These are phyloP conservation scores for Protomyctophum bolini DNA, from an alignment of 2,113 vertebrate genomes.

Conservation along the genomic window DNA sequence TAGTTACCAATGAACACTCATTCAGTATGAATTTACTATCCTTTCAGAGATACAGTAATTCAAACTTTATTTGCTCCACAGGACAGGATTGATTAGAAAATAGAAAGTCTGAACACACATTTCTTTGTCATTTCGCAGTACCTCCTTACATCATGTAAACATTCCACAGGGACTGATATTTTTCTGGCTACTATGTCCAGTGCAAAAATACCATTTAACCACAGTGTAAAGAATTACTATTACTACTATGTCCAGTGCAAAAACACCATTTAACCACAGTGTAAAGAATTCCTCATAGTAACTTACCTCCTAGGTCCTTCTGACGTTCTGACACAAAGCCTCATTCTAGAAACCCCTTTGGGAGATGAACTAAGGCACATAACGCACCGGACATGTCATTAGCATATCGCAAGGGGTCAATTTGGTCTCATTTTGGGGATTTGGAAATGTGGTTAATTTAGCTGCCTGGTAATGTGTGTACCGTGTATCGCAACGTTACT, in stretches of 20 bases:
- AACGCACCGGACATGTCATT: constrained; percentile 27
- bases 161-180: not conserved
- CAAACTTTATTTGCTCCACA: not conserved
- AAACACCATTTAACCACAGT: constrained; percentile 15
- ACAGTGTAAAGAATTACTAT: constrained; percentile 7
- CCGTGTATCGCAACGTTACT: constrained; percentile 10
- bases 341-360: constrained; percentile 24
- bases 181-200: not conserved
- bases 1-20: not conserved
- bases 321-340: constrained; percentile 31
- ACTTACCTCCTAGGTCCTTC: constrained; percentile 61
- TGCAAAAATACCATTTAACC: constrained; percentile 15
- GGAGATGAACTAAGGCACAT: constrained; percentile 56
- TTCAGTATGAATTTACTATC: not conserved
- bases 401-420: not conserved
- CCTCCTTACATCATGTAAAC: not conserved
- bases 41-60: not conserved
- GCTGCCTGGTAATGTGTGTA: constrained; percentile 16
- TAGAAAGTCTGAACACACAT: not conserved
- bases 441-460: constrained; percentile 9
- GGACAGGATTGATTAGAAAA: not conserved
- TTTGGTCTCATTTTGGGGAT: constrained; percentile 4
- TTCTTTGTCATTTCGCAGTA: no score
- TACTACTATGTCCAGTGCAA: not conserved
- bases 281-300: constrained; percentile 12